Conservation (phyloP, 2,888 invertebrate genomes). For the Orthosia gracilis region DNA sequence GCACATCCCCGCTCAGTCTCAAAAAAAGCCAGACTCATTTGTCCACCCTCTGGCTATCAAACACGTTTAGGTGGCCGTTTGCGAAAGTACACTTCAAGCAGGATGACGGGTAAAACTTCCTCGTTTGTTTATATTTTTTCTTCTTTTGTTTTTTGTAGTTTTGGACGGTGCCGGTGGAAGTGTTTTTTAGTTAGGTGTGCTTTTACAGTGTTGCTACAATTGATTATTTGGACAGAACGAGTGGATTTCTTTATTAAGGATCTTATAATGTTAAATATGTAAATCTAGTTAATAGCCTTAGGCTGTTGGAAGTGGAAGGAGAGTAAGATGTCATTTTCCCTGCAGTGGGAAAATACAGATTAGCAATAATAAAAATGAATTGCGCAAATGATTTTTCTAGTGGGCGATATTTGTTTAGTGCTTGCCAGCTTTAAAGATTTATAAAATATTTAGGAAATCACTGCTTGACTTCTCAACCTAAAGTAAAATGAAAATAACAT, state of each 20-base stretch:
- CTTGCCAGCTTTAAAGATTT: not conserved
- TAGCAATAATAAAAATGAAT: not conserved
- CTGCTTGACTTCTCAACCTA: not conserved
- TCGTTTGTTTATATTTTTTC: conserved; percentile 38
- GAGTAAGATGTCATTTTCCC: not conserved
- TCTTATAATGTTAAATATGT: not conserved
- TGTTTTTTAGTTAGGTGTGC: conserved; percentile 5
- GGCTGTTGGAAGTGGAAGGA: not conserved
- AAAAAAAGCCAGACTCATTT: conserved; percentile 49
- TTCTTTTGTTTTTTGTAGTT: conserved; percentile 34
- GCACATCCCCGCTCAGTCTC: conserved; percentile 12
- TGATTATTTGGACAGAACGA: conserved; percentile 10
- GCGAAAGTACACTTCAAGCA: conserved; percentile 52
- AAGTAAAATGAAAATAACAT: not conserved
- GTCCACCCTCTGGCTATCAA: conserved; percentile 53
- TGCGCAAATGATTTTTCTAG: not conserved
- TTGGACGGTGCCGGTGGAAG: not conserved
- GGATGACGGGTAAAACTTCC: conserved; percentile 43
- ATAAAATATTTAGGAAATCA: not conserved
- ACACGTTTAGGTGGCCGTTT: conserved; percentile 49
- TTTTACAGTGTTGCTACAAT: conserved; percentile 6
- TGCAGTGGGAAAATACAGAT: not conserved
- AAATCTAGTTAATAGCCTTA: not conserved
- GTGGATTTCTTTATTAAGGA: not conserved
- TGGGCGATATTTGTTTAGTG: not conserved